A percentile compares a stretch with the other conserved stretches of the same genome.
Conservation (phyloP, 2,113 vertebrate species). For the Emberiza fucata region DNA sequence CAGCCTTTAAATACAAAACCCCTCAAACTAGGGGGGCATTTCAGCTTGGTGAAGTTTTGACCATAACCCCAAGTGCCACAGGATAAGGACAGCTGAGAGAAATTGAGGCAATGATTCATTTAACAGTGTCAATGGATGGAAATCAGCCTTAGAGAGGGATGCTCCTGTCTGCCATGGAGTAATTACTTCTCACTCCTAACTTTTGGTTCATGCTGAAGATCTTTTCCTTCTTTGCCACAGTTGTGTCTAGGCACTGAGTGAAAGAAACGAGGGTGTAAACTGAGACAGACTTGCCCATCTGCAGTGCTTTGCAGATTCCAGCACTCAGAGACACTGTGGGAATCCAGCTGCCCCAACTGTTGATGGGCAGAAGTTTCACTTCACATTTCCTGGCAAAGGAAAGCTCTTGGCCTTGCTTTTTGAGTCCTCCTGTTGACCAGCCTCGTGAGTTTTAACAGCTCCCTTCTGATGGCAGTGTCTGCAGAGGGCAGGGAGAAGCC, state of each 20-base stretch:
- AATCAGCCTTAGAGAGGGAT: not conserved
- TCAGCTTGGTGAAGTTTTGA: not conserved
- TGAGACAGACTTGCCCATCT: not conserved
- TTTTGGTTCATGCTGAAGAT: not conserved
- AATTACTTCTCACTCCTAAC: not conserved
- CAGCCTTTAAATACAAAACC: slow-evolving; percentile 12
- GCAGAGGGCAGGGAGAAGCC: not conserved
- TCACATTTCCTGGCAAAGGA: not conserved
- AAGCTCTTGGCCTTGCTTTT: not conserved
- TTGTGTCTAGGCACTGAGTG: not conserved
- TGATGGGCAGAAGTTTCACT: not conserved
- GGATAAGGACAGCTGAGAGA: not conserved
- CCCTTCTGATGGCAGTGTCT: not conserved
- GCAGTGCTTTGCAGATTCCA: not conserved
- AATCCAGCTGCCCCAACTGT: not conserved
- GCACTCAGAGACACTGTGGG: not conserved
- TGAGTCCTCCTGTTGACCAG: not conserved
- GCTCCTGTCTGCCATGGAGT: not conserved
- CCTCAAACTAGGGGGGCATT: not conserved
- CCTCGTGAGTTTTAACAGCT: not conserved
- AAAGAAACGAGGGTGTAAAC: not conserved
- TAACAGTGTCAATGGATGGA: not conserved
- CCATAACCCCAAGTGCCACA: not conserved
- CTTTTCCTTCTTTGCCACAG: not conserved
- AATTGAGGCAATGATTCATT: not conserved